Evolutionary conservation across 1,140 invertebrate species (phyloP), one percentile per base, ranked within the genome.

Genomic region (Ganaspis sp.): DNA sequence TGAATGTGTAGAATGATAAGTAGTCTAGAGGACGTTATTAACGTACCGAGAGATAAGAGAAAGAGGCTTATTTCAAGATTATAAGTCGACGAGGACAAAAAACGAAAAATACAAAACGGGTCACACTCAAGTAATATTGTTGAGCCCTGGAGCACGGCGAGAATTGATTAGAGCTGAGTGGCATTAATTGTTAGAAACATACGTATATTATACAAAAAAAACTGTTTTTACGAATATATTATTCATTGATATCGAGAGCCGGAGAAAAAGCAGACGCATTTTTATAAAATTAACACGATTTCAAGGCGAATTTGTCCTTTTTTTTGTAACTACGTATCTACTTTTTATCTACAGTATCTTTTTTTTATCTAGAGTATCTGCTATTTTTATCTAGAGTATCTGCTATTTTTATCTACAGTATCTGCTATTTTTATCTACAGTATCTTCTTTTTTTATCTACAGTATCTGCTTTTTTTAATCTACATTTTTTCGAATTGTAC

Each of bases 1-100:
- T 86, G 81, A 79, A 86, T 86, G 82, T 86, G 83, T 86, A 86
- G 85, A 81, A 79, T 82, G 80, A 83, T 84, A 82, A 85, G 78
- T 85, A 86, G 80, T 77, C 23, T 84, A 84, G 80, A 75, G 54
- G 26, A 64, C 26, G 58, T 64, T 64, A 64, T 64, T 64, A 29
- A 64, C 23, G 26, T 73, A 72, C 5, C 15, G 17, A 26, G 23
- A 4, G 49, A 71, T 23, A n/a, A 2, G 11, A 19, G 17, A 23
- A 70, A 23, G 8, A 54, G 26, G 38, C 45, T 54, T 49, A 42
- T 38, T 34, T n/a, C 23, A 64, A 64, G 4, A 64, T 64, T 64
- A 64, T 64, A 64, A 64, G n/a, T 40, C 37, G 17, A 19, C 8
- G 38, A 74, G 19, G 37, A 73, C 21, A 73, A 64, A 40, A 74